Evolutionary conservation across 2,797 vertebrate species (phyloP).

Genomic region (Gephyroberyx darwinii): DNA sequence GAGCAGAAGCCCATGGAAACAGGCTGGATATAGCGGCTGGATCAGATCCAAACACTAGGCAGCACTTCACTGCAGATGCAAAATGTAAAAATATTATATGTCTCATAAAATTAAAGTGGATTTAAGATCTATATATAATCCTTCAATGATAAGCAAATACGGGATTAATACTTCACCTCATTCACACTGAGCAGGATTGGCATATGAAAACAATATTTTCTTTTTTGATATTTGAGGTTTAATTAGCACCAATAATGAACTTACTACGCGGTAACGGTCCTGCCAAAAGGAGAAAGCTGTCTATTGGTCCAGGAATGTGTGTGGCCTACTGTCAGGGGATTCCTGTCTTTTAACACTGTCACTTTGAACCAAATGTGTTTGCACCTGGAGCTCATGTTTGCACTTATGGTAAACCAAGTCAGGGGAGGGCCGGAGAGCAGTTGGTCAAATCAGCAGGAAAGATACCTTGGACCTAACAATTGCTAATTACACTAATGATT

Average conservation of each 20-base stretch:
- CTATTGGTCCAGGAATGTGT: conserved; percentile 42
- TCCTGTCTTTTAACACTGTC: conserved; percentile 71
- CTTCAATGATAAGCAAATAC: conserved; percentile 3
- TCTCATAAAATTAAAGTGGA: conserved; percentile 52
- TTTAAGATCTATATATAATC: conserved; percentile 11
- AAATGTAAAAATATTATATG: conserved; percentile 61
- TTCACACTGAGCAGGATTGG: background rate
- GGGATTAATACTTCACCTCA: background rate
- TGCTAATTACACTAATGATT: background rate
- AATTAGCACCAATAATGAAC: conserved; percentile 20
- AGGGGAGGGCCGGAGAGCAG: conserved; percentile 27
- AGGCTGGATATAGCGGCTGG: conserved; percentile 78
- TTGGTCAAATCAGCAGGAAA: conserved; percentile 13
- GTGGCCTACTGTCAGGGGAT: conserved; percentile 48
- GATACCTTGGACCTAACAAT: background rate
- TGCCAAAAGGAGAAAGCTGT: conserved; percentile 20
- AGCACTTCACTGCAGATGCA: conserved; percentile 56
- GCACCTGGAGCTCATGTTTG: conserved; percentile 67
- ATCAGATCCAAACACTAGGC: conserved; percentile 66
- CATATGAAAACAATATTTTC: background rate
- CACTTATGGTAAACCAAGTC: conserved; percentile 26
- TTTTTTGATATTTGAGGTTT: conserved; percentile 5
- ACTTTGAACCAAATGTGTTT: conserved; percentile 65
- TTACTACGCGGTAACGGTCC: background rate
- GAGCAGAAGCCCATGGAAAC: conserved; percentile 74